A percentile compares a stretch with the other conserved stretches of the same genome.
These are phyloP conservation scores for Lasioglossum leucozonium DNA, from an alignment of 2,888 invertebrate species.

Conservation along the genomic window DNA sequence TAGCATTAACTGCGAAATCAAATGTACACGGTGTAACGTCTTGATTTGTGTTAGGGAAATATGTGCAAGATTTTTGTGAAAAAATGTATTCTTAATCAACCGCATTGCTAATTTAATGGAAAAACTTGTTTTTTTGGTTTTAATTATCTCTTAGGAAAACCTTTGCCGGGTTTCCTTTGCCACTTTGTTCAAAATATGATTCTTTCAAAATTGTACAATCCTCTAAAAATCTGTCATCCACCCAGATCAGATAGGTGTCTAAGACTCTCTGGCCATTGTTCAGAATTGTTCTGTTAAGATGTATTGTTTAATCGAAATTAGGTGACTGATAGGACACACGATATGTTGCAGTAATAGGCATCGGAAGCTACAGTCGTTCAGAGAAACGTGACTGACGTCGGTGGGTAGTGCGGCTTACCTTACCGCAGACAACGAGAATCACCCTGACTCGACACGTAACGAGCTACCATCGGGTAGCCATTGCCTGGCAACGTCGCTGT, in stretches of 20 bases:
- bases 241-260: not conserved
- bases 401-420: slow-evolving; percentile 81
- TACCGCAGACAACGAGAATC: slow-evolving; percentile 81
- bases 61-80: too few relatives aligned
- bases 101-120: too few relatives aligned
- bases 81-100: too few relatives aligned
- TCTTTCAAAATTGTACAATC: too few relatives aligned
- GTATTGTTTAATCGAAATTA: not conserved
- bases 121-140: too few relatives aligned
- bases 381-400: slow-evolving; percentile 96
- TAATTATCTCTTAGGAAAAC: not conserved
- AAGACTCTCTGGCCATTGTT: not conserved
- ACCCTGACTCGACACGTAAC: slow-evolving; percentile 83
- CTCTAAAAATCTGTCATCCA: too few relatives aligned
- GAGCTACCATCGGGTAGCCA: slow-evolving; percentile 79
- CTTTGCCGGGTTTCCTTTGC: not conserved
- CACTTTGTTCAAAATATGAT: too few relatives aligned
- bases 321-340: not conserved
- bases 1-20: not conserved
- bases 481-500: slow-evolving; percentile 75
- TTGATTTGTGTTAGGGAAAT: not conserved
- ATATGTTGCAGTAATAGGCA: slow-evolving; percentile 91
- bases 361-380: slow-evolving; percentile 98
- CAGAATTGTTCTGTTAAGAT: not conserved
- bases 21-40: not conserved